Base-by-base conservation (phyloP, 2,113 vertebrate genomes). In the Hippocampus zosterae region DNA sequence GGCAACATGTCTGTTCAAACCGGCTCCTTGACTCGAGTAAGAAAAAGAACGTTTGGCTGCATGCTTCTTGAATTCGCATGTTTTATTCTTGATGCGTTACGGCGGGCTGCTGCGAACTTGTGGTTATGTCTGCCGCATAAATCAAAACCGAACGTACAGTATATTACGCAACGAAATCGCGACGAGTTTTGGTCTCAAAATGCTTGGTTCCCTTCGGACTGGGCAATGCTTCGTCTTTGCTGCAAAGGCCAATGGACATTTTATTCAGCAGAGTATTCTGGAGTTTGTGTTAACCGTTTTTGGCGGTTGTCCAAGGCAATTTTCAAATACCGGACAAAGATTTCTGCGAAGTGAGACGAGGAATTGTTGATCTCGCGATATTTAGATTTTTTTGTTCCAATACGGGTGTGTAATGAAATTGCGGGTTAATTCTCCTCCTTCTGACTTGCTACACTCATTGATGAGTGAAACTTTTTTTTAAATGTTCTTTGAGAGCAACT, bases 1-100 rank as follows among this genome's bases (percentile, higher is more conserved):
- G 97, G 97, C 55, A 96, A 93, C 91, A 93, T 96, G 48, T 94
- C 95, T 13, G 96, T 99, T 60, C 93, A 95, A 68, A 92, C 96
- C 3, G 93, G 93, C 81, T 90, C 88, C 69, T 66, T 88, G 78
- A 86, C 88, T 57, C 91, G 89, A 95, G 97, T 98, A 93, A 96
- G 48, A 60, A 80, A 84, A 23, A 4, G 23, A 23, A 3, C 37
- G 21, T 6, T n/a, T 27, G 41, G 2, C 11, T 64, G 3, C 62
- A 25, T 44, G 40, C 21, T 44, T 7, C 12, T 3, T 8, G 57
- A 33, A 16, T 13, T 15, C 25, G 6, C 55, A 57, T 57, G 10
- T 18, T 60, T 60, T 33, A 3, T 16, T 16, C 15, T 33, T 25
- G 5, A 25, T 12, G 55, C 6, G 19, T 21, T 19, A 21, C 50